These are phyloP conservation scores for Callospermophilus lateralis DNA, from an alignment of 2,113 vertebrate species.

Conservation along the genomic window DNA sequence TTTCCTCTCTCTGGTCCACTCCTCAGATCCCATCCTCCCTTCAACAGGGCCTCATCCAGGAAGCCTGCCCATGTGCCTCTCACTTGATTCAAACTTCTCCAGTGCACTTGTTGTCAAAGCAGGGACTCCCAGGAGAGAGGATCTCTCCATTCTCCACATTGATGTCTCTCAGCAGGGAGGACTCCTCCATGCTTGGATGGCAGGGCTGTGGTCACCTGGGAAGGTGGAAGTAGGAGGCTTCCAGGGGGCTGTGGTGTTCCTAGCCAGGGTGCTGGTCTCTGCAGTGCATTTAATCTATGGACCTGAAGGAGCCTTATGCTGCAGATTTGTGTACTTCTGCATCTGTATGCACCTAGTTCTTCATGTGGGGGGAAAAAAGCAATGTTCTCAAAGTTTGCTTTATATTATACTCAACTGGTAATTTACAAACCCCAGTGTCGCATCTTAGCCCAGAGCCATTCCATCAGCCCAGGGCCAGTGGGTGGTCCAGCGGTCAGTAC, in stretches of 20 bases:
- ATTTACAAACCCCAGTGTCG: background rate
- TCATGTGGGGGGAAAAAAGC: background rate
- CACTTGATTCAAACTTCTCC: background rate
- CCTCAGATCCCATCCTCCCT: background rate
- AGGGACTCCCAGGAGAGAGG: background rate
- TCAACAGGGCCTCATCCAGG: constrained; percentile 2
- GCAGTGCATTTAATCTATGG: background rate
- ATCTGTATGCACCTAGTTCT: too few species aligned
- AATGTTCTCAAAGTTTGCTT: background rate
- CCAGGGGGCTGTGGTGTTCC: background rate
- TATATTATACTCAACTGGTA: background rate
- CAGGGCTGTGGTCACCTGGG: background rate
- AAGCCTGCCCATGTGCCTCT: background rate
- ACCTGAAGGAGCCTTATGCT: background rate
- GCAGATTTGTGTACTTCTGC: background rate
- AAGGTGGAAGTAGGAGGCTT: background rate
- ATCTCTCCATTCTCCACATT: too few species aligned
- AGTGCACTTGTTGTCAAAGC: background rate
- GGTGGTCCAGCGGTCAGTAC: too few species aligned
- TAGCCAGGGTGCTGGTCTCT: too few species aligned
- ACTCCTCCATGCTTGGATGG: background rate
- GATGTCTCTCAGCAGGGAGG: background rate
- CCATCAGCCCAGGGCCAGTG: too few species aligned
- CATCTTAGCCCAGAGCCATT: too few species aligned
- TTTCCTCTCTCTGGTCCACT: background rate